These are phyloP conservation scores for Eulemur macaco DNA, from an alignment of 2,113 vertebrate genomes.

Conservation along the genomic window DNA sequence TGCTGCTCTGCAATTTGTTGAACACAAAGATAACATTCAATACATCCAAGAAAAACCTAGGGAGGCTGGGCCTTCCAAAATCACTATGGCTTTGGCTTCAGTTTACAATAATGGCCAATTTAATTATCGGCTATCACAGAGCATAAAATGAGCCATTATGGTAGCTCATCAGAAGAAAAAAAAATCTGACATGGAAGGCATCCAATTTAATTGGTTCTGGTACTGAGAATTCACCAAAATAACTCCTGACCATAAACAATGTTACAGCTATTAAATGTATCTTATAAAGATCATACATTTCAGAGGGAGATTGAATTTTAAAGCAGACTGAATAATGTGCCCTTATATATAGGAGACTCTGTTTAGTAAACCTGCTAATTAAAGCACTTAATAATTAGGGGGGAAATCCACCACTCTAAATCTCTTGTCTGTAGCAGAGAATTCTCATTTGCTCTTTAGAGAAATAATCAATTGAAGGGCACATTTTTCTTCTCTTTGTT, in stretches of 20 bases:
- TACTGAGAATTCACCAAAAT: neutral
- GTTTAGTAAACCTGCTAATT: conserved; percentile 67
- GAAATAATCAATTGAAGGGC: conserved; percentile 90
- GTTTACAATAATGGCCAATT: conserved; percentile 49
- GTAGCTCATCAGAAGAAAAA: neutral
- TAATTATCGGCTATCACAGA: conserved; percentile 45
- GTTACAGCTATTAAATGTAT: conserved; percentile 65
- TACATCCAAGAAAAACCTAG: conserved; percentile 48
- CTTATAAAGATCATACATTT: conserved; percentile 63
- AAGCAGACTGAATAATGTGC: conserved; percentile 4
- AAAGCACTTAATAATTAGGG: conserved; percentile 72
- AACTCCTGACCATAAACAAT: conserved; percentile 50
- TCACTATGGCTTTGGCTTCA: conserved; percentile 52
- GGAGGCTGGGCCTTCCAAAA: conserved; percentile 38
- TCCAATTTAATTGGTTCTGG: conserved; percentile 48
- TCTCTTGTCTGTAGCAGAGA: conserved; percentile 82
- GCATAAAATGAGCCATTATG: conserved; percentile 48
- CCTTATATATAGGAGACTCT: conserved; percentile 33
- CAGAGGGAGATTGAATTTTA: conserved; percentile 46
- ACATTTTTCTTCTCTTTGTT: conserved; percentile 89
- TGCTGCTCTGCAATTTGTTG: conserved; percentile 51
- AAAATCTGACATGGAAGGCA: neutral
- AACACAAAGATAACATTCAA: conserved; percentile 54
- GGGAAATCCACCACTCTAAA: conserved; percentile 63
- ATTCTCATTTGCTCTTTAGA: conserved; percentile 86